These are phyloP conservation scores for Parascotia fuliginaria DNA, from an alignment of 2,888 invertebrate genomes.

Conservation along the genomic window DNA sequence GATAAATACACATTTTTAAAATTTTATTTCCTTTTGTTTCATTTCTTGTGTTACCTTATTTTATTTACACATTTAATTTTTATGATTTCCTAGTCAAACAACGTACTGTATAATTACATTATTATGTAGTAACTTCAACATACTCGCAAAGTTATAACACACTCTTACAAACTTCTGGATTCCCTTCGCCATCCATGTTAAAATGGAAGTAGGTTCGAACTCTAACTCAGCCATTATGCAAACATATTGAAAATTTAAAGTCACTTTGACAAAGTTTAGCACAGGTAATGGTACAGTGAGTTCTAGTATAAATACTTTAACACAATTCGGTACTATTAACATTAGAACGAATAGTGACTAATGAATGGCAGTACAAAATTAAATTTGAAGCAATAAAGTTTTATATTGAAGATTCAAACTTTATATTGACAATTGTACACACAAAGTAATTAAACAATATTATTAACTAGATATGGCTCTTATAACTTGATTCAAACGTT, in stretches of 20 bases:
- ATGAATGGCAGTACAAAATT: no score
- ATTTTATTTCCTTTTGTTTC: constrained; percentile 82
- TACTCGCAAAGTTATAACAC: constrained; percentile 31
- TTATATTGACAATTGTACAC: no score
- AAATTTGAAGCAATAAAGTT: no score
- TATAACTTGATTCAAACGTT: neutral
- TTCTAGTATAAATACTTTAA: no score
- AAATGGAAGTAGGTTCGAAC: constrained; percentile 45
- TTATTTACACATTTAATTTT: constrained; percentile 19
- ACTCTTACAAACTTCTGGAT: constrained; percentile 35
- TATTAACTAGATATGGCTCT: no score
- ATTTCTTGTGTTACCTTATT: constrained; percentile 64
- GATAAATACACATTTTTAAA: constrained; percentile 80
- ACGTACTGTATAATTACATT: neutral
- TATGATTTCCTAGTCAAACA: constrained; percentile 6
- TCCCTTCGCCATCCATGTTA: constrained; percentile 42
- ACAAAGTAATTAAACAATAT: no score
- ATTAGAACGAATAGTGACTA: no score
- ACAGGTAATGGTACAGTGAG: constrained; percentile 27
- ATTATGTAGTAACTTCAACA: neutral
- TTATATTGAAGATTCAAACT: no score
- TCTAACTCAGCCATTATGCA: constrained; percentile 57
- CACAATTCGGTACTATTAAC: no score
- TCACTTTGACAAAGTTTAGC: constrained; percentile 47
- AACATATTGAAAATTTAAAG: constrained; percentile 65